These are phyloP conservation scores for Cricetomys ansorgei DNA, from an alignment of 2,113 vertebrate species.

Conservation along the genomic window DNA sequence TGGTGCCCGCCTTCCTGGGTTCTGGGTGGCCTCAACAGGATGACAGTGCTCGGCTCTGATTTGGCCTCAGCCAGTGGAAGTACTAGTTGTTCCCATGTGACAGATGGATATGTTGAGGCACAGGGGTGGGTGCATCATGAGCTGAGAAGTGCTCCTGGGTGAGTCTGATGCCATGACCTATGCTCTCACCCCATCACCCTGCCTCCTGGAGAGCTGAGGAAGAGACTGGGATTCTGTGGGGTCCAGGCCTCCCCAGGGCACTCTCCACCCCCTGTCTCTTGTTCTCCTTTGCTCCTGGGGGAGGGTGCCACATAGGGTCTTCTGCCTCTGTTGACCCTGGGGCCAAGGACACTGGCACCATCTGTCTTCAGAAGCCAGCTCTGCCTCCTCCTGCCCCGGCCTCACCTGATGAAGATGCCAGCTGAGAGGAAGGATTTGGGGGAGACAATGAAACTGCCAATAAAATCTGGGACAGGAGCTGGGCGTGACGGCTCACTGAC, in stretches of 20 bases:
- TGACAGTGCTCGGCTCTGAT: not conserved
- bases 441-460: constrained; percentile 71
- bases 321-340: not conserved
- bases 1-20: fast-evolving
- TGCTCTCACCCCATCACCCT: fast-evolving
- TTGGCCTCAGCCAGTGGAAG: not conserved
- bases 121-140: too few relatives aligned
- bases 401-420: not conserved
- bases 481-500: constrained; percentile 55
- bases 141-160: not conserved
- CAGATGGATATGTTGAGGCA: not conserved
- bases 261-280: not conserved
- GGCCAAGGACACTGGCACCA: fast-evolving
- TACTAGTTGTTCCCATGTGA: not conserved
- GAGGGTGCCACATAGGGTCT: fast-evolving
- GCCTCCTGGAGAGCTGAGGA: not conserved
- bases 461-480: not conserved
- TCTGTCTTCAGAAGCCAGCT: not conserved
- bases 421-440: not conserved
- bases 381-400: not conserved
- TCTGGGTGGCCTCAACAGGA: not conserved
- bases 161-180: not conserved
- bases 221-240: not conserved
- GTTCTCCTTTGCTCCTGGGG: not conserved
- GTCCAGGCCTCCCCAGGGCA: not conserved